Evolutionary conservation across 2,113 vertebrate genomes (phyloP).

Genomic region (Phycodurus eques): DNA sequence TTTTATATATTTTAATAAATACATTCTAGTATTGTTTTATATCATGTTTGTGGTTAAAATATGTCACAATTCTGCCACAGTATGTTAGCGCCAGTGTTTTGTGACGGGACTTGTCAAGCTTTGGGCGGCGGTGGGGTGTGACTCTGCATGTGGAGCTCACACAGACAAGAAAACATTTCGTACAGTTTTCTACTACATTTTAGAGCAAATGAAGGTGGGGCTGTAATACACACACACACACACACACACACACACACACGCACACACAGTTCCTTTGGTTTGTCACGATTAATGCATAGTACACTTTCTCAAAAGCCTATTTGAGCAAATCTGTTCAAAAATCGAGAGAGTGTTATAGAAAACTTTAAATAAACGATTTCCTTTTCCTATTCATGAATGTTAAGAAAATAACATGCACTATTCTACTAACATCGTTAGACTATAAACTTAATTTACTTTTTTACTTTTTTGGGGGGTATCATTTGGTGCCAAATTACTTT

Average conservation of each 20-base stretch:
- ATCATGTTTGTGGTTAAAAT: neutral
- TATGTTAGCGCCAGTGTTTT: neutral
- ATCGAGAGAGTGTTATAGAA: neutral
- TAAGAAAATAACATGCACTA: no score
- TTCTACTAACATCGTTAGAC: no score
- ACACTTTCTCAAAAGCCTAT: no score
- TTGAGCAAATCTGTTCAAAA: neutral
- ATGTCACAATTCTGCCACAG: neutral
- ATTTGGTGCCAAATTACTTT: neutral
- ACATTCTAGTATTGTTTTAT: neutral
- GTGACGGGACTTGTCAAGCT: neutral
- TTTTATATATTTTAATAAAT: neutral
- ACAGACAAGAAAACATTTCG: neutral
- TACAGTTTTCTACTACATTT: neutral
- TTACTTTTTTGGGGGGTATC: no score
- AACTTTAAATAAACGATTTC: neutral
- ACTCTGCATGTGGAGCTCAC: neutral
- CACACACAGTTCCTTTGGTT: neutral
- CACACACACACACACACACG: neutral
- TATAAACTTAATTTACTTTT: no score
- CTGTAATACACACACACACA: neutral
- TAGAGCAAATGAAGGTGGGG: neutral
- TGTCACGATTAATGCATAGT: no score
- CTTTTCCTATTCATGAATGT: no score
- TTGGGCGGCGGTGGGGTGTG: neutral